These are phyloP conservation scores for Argya squamiceps DNA, from an alignment of 2,797 vertebrate species.

Conservation along the genomic window DNA sequence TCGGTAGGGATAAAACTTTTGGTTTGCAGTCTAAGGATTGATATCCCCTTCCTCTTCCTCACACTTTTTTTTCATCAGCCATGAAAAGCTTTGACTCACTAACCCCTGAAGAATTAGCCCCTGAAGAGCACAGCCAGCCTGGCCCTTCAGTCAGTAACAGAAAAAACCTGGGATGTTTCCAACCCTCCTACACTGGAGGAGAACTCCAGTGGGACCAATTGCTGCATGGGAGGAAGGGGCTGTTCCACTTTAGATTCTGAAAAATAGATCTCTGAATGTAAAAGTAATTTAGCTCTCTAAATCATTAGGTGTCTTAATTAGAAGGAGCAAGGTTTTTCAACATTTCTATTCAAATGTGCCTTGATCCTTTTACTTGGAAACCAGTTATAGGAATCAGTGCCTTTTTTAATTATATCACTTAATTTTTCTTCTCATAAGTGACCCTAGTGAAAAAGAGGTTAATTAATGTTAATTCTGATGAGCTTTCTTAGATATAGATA, in stretches of 20 bases:
- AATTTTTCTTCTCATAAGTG: background rate
- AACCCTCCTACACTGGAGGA: background rate
- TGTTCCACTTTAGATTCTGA: background rate
- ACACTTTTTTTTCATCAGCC: background rate
- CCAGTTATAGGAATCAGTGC: background rate
- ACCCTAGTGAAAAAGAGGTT: background rate
- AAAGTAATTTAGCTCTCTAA: background rate
- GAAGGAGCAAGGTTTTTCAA: background rate
- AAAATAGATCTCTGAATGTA: background rate
- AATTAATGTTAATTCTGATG: conserved; percentile 21
- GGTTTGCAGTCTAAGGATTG: background rate
- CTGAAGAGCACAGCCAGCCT: background rate
- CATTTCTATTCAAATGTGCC: background rate
- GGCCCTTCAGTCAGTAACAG: background rate
- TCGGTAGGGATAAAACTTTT: background rate
- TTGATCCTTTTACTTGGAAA: background rate
- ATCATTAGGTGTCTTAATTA: background rate
- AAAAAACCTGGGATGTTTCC: background rate
- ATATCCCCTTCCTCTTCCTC: background rate
- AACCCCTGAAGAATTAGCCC: background rate
- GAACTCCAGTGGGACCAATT: background rate
- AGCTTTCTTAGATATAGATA: background rate
- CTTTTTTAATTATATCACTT: background rate
- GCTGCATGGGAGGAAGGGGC: too few relatives aligned
- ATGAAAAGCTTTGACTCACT: background rate